These are phyloP conservation scores for Enteromius afrohamiltoni DNA, from an alignment of 2,797 vertebrate species.

Conservation along the genomic window DNA sequence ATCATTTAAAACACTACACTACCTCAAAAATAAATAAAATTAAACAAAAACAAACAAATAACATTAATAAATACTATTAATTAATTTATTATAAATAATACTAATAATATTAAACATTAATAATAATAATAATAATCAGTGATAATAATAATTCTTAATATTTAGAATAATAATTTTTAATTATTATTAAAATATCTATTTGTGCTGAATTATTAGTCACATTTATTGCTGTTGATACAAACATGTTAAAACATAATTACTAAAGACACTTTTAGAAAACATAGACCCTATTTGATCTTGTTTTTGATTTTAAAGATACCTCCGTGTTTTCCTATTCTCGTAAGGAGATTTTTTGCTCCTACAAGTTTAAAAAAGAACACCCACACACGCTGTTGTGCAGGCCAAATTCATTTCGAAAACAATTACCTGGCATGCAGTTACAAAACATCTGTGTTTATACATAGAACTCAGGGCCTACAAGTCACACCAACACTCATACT, in stretches of 20 bases:
- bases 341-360: not conserved
- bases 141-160: not conserved
- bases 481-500: constrained; percentile 21
- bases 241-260: not conserved
- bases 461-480: constrained; percentile 27
- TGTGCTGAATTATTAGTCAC: not conserved
- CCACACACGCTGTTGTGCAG: not conserved
- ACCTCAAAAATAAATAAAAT: not conserved
- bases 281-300: not conserved
- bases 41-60: not conserved
- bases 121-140: not conserved
- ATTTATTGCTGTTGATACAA: not conserved
- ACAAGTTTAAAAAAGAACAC: constrained; percentile 16
- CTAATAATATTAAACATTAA: not conserved
- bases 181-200: not conserved
- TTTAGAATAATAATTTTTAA: not conserved
- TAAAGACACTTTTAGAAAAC: constrained; percentile 1
- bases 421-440: constrained; percentile 37
- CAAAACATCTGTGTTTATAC: constrained; percentile 39
- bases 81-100: not conserved
- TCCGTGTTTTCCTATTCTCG: not conserved
- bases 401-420: constrained; percentile 17
- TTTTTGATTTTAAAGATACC: not conserved
- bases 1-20: not conserved
- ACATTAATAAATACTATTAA: not conserved